Evolutionary conservation across 2,888 invertebrate species (phyloP), one percentile per base, ranked within the genome.

Genomic region (Tenthredo mesomela): DNA sequence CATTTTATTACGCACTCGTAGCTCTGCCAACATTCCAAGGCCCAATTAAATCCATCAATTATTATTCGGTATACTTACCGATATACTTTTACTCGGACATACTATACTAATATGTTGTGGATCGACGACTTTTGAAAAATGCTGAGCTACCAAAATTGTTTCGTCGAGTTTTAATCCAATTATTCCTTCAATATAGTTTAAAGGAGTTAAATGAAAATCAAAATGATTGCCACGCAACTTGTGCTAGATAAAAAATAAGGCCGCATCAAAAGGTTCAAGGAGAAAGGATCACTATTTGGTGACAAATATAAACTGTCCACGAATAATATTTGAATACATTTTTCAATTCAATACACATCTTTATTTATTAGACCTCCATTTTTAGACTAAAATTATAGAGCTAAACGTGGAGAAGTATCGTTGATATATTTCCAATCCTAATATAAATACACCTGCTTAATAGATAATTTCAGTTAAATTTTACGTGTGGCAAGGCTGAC

Each of bases 1-100:
- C 50, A 58, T 80, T 80, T 40, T 40, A 33, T 21, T 67, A 67
- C 43, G 29, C 43, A 67, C 43, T 29, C 67, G 4, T 3, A 18
- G 4, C 80, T 21, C 4, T 21, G 43, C 61, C n/a, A 47, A 82
- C 67, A 67, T 82, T 82, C 82, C 82, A 82, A 65, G 25, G 12
- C 73, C 73, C n/a, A n/a, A n/a, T n/a, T n/a, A n/a, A n/a, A n/a
- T n/a, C n/a, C n/a, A 21, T 73, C 12, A 43, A 73, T 43, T 73
- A 47, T 73, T 73, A 43, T 73, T n/a, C 15, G 15, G 5, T 15
- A 43, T 43, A 43, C 43, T 0, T 61, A n/a, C n/a, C n/a, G n/a
- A n/a, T n/a, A 61, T 29, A 29, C 21, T 29, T 21, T 25, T 25
- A 25, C 4, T 5, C 21, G 21, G 4, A 25, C 21, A 21, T 12